A percentile compares a stretch with the other conserved stretches of the same genome.
These are phyloP conservation scores for Scarus forsteni DNA, from an alignment of 2,797 vertebrate genomes.

Conservation along the genomic window DNA sequence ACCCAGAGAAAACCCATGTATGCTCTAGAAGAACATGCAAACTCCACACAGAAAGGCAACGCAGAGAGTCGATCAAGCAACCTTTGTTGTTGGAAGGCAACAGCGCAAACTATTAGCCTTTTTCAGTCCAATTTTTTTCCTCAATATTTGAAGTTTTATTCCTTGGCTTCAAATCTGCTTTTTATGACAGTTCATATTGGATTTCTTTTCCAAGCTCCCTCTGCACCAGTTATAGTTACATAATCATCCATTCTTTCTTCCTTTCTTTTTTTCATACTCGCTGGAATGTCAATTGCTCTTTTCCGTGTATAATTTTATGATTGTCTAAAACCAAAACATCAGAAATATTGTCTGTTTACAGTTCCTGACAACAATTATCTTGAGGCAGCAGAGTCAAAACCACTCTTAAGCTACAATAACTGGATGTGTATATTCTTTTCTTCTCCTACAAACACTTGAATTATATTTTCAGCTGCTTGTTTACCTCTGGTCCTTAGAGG, in stretches of 20 bases:
- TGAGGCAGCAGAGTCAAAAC: constrained; percentile 13
- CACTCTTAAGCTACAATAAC: constrained; percentile 15
- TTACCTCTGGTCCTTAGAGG: constrained; percentile 78
- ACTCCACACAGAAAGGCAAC: too few species aligned
- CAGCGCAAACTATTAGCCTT: neutral
- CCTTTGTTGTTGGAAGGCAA: too few species aligned
- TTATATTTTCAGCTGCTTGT: constrained; percentile 79
- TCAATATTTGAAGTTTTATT: neutral
- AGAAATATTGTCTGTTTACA: constrained; percentile 18
- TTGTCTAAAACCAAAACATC: constrained; percentile 1
- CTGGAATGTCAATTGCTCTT: constrained; percentile 10
- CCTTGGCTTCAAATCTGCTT: neutral
- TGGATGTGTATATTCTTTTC: constrained; percentile 40
- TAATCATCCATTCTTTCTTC: constrained; percentile 14
- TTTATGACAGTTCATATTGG: neutral
- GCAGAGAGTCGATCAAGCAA: too few species aligned
- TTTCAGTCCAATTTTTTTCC: neutral
- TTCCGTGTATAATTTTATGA: neutral
- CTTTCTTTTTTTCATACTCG: neutral
- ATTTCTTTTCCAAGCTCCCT: neutral
- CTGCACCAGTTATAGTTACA: constrained; percentile 8
- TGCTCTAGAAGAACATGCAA: too few species aligned
- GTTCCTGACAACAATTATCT: constrained; percentile 24
- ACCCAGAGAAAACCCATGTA: too few species aligned
- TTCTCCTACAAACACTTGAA: constrained; percentile 54